Evolutionary conservation across 2,888 invertebrate species (phyloP).

Genomic region (Epistrophe grossulariae): DNA sequence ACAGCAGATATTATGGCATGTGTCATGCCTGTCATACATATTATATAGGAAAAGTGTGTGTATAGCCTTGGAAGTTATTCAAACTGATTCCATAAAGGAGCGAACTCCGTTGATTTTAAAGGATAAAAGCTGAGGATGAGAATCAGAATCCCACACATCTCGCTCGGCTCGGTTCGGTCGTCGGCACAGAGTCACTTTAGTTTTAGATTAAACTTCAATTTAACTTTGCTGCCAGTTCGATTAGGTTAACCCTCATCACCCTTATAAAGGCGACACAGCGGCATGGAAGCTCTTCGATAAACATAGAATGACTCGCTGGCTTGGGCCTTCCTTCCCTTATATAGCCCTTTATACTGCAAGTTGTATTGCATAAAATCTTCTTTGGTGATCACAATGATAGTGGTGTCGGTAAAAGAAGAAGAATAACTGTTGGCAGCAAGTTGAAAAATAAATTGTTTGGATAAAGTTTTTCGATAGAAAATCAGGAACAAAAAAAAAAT

Average conservation of each 20-base stretch:
- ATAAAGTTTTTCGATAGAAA: constrained; percentile 64
- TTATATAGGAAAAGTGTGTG: constrained; percentile 12
- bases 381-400: constrained; percentile 45
- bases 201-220: constrained; percentile 74
- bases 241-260: constrained; percentile 71
- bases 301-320: constrained; percentile 26
- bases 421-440: constrained; percentile 24
- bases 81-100: constrained; percentile 66
- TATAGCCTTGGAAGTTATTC: constrained; percentile 52
- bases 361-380: constrained; percentile 58
- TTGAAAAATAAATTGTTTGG: constrained; percentile 66
- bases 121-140: constrained; percentile 5
- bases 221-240: constrained; percentile 74
- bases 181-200: constrained; percentile 67
- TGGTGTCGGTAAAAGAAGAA: neutral
- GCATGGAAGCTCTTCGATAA: constrained; percentile 20
- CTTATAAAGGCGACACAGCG: constrained; percentile 5
- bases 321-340: neutral
- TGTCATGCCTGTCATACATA: constrained; percentile 13
- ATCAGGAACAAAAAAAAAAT: constrained; percentile 23
- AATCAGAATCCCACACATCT: constrained; percentile 16
- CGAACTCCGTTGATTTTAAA: constrained; percentile 3
- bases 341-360: constrained; percentile 23
- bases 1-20: constrained; percentile 2
- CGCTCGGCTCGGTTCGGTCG: constrained; percentile 37